These are phyloP conservation scores for Neogale vison DNA, from an alignment of 2,113 vertebrate genomes.

Conservation along the genomic window DNA sequence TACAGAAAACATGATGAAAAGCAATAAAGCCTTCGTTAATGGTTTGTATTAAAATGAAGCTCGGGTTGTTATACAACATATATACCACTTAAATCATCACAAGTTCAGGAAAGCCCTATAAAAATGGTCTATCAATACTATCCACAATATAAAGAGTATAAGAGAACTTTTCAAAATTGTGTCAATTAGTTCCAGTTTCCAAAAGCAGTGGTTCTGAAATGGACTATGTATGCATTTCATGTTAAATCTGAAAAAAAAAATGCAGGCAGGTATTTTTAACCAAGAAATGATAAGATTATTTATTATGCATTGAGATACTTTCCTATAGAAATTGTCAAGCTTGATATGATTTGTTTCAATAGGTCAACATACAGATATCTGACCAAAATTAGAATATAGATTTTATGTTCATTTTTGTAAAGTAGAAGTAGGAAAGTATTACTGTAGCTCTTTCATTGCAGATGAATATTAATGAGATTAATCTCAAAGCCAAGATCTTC, in stretches of 20 bases:
- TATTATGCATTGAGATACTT: neutral
- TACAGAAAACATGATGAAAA: constrained; percentile 16
- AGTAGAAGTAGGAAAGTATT: neutral
- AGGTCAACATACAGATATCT: neutral
- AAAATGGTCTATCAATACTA: constrained; percentile 37
- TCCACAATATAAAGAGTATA: constrained; percentile 20
- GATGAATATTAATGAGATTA: neutral
- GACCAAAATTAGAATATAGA: neutral
- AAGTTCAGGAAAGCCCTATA: neutral
- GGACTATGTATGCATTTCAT: neutral
- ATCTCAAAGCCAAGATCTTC: neutral
- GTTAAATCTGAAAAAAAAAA: constrained; percentile 9
- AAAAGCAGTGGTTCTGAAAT: constrained; percentile 28
- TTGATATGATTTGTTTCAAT: constrained; percentile 16
- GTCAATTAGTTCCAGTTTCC: constrained; percentile 51
- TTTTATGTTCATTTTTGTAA: constrained; percentile 10
- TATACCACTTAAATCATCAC: constrained; percentile 47
- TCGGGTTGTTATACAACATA: constrained; percentile 18
- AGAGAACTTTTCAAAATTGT: constrained; percentile 10
- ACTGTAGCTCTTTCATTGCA: neutral
- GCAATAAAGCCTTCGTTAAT: constrained; percentile 30
- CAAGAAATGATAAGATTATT: neutral
- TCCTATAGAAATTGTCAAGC: neutral
- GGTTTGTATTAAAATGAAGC: constrained; percentile 54
- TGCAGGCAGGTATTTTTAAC: neutral